Conservation (phyloP, 2,113 vertebrate genomes). For the Orthochromis malagaraziensis region DNA sequence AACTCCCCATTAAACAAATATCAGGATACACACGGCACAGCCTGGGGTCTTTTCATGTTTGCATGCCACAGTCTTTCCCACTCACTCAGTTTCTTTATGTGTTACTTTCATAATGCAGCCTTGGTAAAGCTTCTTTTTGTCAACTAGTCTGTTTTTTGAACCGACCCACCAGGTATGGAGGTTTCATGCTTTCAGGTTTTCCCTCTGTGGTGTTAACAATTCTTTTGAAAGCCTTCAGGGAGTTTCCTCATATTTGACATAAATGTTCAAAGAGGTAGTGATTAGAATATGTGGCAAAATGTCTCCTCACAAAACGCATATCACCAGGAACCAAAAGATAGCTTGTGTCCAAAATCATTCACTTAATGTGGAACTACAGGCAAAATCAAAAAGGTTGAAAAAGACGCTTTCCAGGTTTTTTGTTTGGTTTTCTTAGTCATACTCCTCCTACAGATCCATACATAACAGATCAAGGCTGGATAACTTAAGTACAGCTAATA, state of each 20-base stretch:
- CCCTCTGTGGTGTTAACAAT: accelerated
- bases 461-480: background rate
- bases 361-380: background rate
- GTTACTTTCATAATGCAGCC: background rate
- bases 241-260: background rate
- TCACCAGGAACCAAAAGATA: background rate
- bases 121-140: background rate
- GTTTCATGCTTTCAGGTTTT: background rate
- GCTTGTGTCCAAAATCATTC: background rate
- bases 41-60: background rate
- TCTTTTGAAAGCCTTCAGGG: background rate
- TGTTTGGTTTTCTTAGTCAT: background rate
- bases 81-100: background rate
- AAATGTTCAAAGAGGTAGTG: background rate
- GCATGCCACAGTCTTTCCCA: accelerated
- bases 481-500: background rate
- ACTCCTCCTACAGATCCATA: background rate
- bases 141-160: background rate
- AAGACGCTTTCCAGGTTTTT: background rate
- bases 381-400: background rate
- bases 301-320: background rate
- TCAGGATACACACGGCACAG: background rate
- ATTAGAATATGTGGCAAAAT: background rate
- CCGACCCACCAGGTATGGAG: background rate
- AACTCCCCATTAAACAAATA: constrained; percentile 15